Conservation (phyloP, 2,797 vertebrate genomes). For the Onychomys leucogaster region DNA sequence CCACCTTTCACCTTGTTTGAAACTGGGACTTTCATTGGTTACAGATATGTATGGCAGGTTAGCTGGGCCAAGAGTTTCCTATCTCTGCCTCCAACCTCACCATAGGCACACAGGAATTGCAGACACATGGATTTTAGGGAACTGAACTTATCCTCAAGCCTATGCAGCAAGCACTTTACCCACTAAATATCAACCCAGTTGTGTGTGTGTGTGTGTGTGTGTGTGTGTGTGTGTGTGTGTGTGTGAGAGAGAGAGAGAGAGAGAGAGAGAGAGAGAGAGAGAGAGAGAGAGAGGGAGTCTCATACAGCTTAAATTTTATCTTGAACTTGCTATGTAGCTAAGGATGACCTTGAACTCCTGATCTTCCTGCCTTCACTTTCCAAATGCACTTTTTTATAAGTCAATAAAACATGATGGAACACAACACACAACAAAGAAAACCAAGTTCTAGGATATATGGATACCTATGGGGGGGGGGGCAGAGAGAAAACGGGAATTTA, state of each 20-base stretch:
- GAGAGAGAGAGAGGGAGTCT: background rate
- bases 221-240: background rate
- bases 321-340: background rate
- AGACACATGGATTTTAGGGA: background rate
- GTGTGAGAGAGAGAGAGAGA: background rate
- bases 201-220: background rate
- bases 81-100: background rate
- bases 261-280: background rate
- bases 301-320: background rate
- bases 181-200: background rate
- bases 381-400: background rate
- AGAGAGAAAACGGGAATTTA: background rate
- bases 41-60: no score
- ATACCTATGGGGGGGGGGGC: background rate
- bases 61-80: background rate
- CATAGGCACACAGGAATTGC: background rate
- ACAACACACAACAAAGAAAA: background rate
- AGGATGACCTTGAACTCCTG: background rate
- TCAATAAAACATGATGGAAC: background rate
- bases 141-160: background rate
- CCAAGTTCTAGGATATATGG: background rate
- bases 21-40: background rate
- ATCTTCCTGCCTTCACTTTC: background rate
- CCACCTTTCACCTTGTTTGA: background rate
- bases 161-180: background rate